These are phyloP conservation scores for Pseudopleuronectes americanus DNA, from an alignment of 2,797 vertebrate species.

Conservation along the genomic window DNA sequence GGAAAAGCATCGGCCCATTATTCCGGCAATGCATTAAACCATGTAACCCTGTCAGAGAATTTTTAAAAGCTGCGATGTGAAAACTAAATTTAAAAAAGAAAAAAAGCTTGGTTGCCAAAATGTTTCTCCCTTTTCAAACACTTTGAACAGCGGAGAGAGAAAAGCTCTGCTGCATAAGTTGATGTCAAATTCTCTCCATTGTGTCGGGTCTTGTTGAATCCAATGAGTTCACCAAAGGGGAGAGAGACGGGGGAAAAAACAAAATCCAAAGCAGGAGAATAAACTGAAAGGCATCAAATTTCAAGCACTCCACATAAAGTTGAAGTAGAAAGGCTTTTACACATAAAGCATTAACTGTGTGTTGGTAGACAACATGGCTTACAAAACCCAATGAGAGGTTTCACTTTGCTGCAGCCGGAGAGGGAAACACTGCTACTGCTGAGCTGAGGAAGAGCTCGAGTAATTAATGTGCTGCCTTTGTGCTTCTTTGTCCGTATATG, in stretches of 20 bases:
- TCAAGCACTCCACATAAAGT: constrained; percentile 22
- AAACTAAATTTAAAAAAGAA: constrained; percentile 12
- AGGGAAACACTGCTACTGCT: constrained; percentile 4
- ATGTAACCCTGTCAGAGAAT: constrained; percentile 21
- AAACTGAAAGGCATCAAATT: constrained; percentile 30
- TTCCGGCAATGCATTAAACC: constrained; percentile 18
- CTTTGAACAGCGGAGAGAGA: constrained; percentile 45
- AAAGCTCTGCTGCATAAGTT: constrained; percentile 29
- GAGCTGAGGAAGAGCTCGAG: constrained; percentile 12
- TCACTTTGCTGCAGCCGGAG: neutral
- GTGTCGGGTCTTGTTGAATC: constrained; percentile 37
- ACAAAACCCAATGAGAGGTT: neutral
- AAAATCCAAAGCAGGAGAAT: neutral
- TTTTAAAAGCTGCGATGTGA: constrained; percentile 33
- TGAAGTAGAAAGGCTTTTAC: constrained; percentile 8
- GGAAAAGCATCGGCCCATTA: constrained; percentile 31
- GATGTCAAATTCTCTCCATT: constrained; percentile 55
- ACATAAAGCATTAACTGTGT: constrained; percentile 23
- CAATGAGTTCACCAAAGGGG: constrained; percentile 20
- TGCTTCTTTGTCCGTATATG: constrained; percentile 5
- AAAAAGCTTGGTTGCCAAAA: constrained; percentile 1
- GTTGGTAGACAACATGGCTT: constrained; percentile 11
- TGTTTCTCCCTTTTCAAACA: constrained; percentile 25
- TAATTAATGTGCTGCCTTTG: constrained; percentile 40
- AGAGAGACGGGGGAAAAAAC: accelerated